Conservation (phyloP, 2,888 invertebrate species). For the Fabriciana adippe region DNA sequence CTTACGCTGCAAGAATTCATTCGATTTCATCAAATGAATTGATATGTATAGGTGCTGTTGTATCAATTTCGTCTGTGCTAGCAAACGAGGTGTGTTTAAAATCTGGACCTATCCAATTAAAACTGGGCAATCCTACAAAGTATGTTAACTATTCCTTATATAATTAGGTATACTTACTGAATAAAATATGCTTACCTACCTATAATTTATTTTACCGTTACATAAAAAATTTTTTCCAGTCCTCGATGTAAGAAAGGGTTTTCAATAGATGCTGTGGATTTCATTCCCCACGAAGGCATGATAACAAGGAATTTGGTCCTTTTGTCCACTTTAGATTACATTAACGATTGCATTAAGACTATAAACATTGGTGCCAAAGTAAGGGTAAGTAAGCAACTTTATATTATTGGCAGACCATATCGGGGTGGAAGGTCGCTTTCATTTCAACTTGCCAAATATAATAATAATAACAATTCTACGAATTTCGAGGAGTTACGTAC, state of each 20-base stretch:
- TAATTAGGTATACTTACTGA: background rate
- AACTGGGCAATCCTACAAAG: slow-evolving; percentile 57
- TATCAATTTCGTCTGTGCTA: slow-evolving; percentile 58
- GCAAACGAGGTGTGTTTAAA: slow-evolving; percentile 62
- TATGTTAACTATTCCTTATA: slow-evolving; percentile 45
- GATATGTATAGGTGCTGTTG: slow-evolving; percentile 67
- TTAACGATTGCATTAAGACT: slow-evolving; percentile 53
- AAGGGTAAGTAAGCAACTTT: slow-evolving; percentile 23
- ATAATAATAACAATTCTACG: slow-evolving; percentile 31
- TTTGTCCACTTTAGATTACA: slow-evolving; percentile 57
- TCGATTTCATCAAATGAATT: slow-evolving; percentile 58
- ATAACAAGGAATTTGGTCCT: slow-evolving; percentile 59
- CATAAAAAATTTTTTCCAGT: slow-evolving; percentile 50
- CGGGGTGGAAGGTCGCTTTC: slow-evolving; percentile 54
- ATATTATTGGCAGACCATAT: slow-evolving; percentile 58
- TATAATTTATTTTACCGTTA: slow-evolving; percentile 1
- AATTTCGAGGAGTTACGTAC: slow-evolving; percentile 34
- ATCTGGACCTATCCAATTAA: slow-evolving; percentile 60
- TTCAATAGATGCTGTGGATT: slow-evolving; percentile 54
- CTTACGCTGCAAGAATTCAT: slow-evolving; percentile 64
- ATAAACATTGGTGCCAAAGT: slow-evolving; percentile 50
- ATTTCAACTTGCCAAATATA: slow-evolving; percentile 55
- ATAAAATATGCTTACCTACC: background rate
- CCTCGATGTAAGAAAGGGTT: slow-evolving; percentile 70
- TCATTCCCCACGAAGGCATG: slow-evolving; percentile 55